phyloP scores from a whole-genome alignment of 2,888 invertebrate species.

The Lissocephala sabroskyi region DNA sequence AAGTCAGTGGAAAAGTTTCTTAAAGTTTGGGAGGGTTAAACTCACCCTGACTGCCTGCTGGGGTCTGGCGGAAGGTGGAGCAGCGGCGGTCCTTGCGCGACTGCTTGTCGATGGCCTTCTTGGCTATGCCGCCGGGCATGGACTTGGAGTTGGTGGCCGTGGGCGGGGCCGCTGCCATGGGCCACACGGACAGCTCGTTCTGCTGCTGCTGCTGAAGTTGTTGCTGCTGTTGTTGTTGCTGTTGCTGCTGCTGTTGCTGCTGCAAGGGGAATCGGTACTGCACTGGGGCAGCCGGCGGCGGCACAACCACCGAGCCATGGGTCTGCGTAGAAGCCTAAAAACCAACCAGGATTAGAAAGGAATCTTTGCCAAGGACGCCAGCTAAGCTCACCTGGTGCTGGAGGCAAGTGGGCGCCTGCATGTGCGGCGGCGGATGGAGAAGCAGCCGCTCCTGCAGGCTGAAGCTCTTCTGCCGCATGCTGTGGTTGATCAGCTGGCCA shows the following conservation, averaged over 20 bases:
- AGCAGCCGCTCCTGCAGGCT: conserved; percentile 57
- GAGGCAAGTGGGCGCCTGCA: conserved; percentile 58
- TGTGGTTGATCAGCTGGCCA: conserved; percentile 47
- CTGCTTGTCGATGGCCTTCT: conserved; percentile 71
- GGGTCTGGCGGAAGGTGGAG: conserved; percentile 69
- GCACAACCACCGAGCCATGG: conserved; percentile 72
- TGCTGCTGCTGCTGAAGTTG: conserved; percentile 39
- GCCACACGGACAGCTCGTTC: conserved; percentile 51
- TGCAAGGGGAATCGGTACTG: conserved; percentile 50
- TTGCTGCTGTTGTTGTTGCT: conserved; percentile 32
- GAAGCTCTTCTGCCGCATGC: conserved; percentile 62
- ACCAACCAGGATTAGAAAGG: background rate
- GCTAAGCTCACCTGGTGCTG: conserved; percentile 62
- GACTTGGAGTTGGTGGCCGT: conserved; percentile 41
- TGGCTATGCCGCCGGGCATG: conserved; percentile 70
- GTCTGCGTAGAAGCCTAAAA: conserved; percentile 77
- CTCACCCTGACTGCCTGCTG: conserved; percentile 71
- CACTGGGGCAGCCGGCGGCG: conserved; percentile 47
- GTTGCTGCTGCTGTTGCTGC: conserved; percentile 27
- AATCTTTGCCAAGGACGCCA: too few relatives aligned
- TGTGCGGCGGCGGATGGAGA: conserved; percentile 65
- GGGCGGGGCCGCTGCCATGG: conserved; percentile 33
- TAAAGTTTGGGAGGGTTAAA: background rate
- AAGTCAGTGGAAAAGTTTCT: background rate
- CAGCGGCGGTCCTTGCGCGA: conserved; percentile 72